Conservation (phyloP, 2,888 invertebrate species). For the Eubasilissa splendida region DNA sequence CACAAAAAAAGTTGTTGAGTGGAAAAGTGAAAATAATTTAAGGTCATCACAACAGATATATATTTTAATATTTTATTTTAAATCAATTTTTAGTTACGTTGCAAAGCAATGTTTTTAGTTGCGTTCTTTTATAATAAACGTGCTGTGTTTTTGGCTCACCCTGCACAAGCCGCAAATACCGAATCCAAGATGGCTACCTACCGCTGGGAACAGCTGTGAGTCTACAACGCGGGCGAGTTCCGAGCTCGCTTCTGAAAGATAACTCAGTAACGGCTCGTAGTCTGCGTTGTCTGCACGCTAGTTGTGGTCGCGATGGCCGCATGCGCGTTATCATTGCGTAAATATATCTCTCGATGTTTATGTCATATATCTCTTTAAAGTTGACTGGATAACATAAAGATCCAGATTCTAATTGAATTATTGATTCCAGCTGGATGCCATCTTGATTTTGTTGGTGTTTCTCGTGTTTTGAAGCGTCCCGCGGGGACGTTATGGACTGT, state of each 20-base stretch:
- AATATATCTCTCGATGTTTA: constrained; percentile 46
- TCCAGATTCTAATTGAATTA: constrained; percentile 2
- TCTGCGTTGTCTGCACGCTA: constrained; percentile 37
- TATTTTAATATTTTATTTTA: too few species aligned
- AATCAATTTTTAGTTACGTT: too few species aligned
- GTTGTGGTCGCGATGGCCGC: constrained; percentile 43
- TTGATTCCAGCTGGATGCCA: neutral
- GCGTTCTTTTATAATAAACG: too few species aligned
- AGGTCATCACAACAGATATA: too few species aligned
- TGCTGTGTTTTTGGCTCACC: neutral
- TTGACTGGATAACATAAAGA: neutral
- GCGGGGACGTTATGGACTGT: constrained; percentile 42
- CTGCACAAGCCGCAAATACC: constrained; percentile 40
- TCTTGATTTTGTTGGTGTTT: constrained; percentile 24
- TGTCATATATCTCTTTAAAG: constrained; percentile 40
- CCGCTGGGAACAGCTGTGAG: constrained; percentile 54
- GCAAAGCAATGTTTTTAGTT: too few species aligned
- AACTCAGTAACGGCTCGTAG: constrained; percentile 45
- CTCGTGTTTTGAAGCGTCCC: constrained; percentile 30
- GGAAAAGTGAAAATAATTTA: too few species aligned
- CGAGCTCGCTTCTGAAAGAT: constrained; percentile 32
- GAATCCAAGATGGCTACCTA: constrained; percentile 52
- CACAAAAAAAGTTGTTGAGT: too few species aligned
- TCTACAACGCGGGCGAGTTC: constrained; percentile 31
- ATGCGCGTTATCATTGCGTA: constrained; percentile 49